These are phyloP conservation scores for Aphidius ervi DNA, from an alignment of 1,140 invertebrate species.

Conservation along the genomic window DNA sequence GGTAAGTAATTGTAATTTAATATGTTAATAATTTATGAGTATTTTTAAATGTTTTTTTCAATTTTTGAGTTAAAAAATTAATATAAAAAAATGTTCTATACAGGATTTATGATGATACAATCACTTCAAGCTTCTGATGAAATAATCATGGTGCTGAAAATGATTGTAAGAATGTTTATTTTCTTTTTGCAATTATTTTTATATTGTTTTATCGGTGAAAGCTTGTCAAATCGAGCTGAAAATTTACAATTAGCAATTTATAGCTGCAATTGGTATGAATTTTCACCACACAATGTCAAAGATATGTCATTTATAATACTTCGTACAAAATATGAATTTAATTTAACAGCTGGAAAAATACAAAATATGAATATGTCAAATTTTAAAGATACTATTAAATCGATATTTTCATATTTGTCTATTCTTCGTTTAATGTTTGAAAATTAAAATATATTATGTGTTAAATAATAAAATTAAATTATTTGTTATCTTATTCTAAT, in stretches of 20 bases:
- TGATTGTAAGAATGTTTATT: too few species aligned
- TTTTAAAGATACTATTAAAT: conserved; percentile 22
- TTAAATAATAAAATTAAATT: too few species aligned
- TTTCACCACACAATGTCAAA: conserved; percentile 15
- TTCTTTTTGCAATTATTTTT: conserved; percentile 19
- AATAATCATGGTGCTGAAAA: too few species aligned
- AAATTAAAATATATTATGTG: too few species aligned
- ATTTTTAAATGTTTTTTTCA: too few species aligned
- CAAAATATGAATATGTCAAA: conserved; percentile 17
- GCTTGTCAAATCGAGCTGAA: conserved; percentile 11
- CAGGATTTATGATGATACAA: too few species aligned
- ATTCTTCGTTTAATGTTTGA: background rate
- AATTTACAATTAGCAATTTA: conserved; percentile 20
- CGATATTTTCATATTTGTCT: conserved; percentile 24
- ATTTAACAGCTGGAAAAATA: conserved; percentile 24
- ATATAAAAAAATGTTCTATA: too few species aligned
- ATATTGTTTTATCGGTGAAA: conserved; percentile 22
- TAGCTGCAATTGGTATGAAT: conserved; percentile 20
- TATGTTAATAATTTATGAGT: too few species aligned
- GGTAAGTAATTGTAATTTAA: conserved; percentile 5
- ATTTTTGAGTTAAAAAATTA: too few species aligned
- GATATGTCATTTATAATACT: conserved; percentile 22
- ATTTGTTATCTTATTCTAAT: too few species aligned
- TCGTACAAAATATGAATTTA: conserved; percentile 17
- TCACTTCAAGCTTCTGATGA: too few species aligned